Conservation (phyloP, 2,888 invertebrate species). For the Carpatolechia fugitivella region DNA sequence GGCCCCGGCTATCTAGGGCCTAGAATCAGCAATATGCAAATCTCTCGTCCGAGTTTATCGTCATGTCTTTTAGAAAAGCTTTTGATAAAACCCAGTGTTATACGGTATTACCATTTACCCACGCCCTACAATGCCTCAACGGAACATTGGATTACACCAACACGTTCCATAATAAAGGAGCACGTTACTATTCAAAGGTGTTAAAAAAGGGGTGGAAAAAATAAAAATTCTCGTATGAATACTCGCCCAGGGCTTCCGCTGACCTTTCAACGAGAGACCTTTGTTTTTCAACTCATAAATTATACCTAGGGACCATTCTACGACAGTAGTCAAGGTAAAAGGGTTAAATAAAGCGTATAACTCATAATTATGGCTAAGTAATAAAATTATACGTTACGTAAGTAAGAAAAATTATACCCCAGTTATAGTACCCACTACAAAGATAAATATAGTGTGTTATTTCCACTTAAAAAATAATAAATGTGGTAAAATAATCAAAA, state of each 20-base stretch:
- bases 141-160: constrained; percentile 3
- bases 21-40: no score
- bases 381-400: constrained; percentile 7
- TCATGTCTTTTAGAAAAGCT: no score
- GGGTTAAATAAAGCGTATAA: constrained; percentile 19
- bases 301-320: constrained; percentile 11
- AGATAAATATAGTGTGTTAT: no score
- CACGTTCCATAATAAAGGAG: constrained; percentile 18
- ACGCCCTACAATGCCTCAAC: no score
- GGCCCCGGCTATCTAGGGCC: no score
- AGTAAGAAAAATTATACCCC: not conserved
- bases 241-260: constrained; percentile 35
- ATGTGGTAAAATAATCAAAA: no score
- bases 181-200: constrained; percentile 22
- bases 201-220: constrained; percentile 22
- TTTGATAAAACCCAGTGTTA: no score
- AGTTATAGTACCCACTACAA: no score
- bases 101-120: no score
- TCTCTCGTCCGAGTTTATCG: no score
- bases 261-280: constrained; percentile 40
- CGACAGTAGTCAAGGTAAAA: constrained; percentile 4
- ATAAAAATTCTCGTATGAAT: constrained; percentile 27
- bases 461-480: no score
- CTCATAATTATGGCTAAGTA: constrained; percentile 25
- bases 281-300: constrained; percentile 31